Base-by-base conservation (phyloP, 1,140 invertebrate species). In the Carposina sasakii region DNA sequence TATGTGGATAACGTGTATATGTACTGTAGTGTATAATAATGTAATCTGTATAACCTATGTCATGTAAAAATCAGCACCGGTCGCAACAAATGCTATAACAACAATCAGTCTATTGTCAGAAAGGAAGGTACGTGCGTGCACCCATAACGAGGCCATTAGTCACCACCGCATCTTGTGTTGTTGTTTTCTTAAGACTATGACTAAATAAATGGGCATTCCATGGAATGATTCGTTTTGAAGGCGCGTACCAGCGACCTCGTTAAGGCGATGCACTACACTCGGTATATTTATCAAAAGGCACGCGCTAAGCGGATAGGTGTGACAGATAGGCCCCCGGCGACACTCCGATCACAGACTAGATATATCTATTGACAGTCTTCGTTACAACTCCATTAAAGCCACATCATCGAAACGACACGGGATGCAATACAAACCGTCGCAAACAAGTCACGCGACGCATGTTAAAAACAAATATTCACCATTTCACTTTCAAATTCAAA, bases 101-200 rank as follows among this genome's bases (percentile, higher is more conserved):
- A 82, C 75, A 56, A 81, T 84, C 81, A 84, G 81, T 84, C 81
- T 84, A 84, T 84, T 81, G 81, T 84, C 75, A 76, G 68, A 76
- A 79, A 81, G 73, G 76, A 81, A 81, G 71, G 75, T 81, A 74
- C 62, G 63, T 51, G 58, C 12, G 62, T 56, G 61, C 48, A 69
- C 61, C 59, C 64, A 57, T 60, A 52, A 73, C 73, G 71, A 74
- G 71, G 54, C 63, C 63, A 51, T 62, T 63, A 71, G 62, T 65
- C 58, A 61, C n/a, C n/a, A n/a, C n/a, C n/a, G n/a, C n/a, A n/a
- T n/a, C n/a, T n/a, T n/a, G n/a, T n/a, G n/a, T n/a, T n/a, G n/a
- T n/a, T n/a, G n/a, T n/a, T n/a, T 46, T 36, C 44, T 36, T 26
- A 31, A 28, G 19, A 46, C 33, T 30, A 26, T 52, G 45, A 48